Evolutionary conservation across 2,797 vertebrate genomes (phyloP), one percentile per base, ranked within the genome.

Genomic region (Poecile montanus): DNA sequence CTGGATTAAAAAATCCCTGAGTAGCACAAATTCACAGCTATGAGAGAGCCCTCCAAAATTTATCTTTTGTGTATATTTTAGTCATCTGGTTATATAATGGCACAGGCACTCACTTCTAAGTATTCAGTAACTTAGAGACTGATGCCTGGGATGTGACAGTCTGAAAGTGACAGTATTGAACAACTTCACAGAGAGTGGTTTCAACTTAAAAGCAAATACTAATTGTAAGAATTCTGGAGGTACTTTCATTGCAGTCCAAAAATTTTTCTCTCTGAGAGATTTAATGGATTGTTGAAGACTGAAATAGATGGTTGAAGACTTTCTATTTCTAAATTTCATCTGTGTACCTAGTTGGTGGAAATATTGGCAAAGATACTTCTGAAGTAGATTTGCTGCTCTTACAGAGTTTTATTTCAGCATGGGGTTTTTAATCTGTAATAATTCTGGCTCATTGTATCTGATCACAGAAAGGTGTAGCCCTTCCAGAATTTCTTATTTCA

Each of bases 361-460:
- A 22, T 32, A 42, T 2, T 84, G 58, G 29, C 42, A 47, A 40
- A 85, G 44, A 53, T 57, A 42, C 11, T 12, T 54, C 3, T 1
- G 9, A 63, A 71, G 13, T 71, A 65, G 40, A 60, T 85, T 56
- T 40, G 15, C 47, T 72, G 32, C 62, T 75, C 1, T 57, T 77
- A 21, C 0, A 0, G 40, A 45, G 6, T 88, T 87, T 79, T 15
- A 58, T 38, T 67, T 84, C 20, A 44, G 5, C 0, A 0, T 63
- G 15, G 3, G 0, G 2, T 54, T 75, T 86, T 70, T 67, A 32
- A 34, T 47, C 45, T 8, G 2, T 77, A 54, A 27, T 61, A 51
- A 18, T 47, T 19, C 20, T 62, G 27, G 29, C 10, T 74, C 0
- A 1, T 60, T 42, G 2, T 54, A 57, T 56, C 44, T 68, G 50